Evolutionary conservation across 2,888 invertebrate species (phyloP), one percentile per base, ranked within the genome.

Genomic region (Heteropelma amictum): DNA sequence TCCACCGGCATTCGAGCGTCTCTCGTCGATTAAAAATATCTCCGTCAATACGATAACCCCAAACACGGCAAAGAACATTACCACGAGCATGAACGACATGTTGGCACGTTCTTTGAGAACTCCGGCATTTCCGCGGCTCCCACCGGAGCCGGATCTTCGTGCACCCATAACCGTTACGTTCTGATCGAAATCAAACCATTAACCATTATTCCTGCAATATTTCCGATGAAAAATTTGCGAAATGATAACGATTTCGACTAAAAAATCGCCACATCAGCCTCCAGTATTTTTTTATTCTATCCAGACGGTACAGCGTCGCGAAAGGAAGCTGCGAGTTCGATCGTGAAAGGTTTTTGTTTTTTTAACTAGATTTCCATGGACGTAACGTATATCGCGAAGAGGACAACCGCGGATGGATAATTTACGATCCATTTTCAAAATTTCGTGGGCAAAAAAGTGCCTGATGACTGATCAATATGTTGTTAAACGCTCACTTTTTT

Each of bases 11-110:
- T 89, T 90, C 33, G 91, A 90, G 56, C 92, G 91, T 56, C 92
- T 91, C 77, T 88, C 89, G 87, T 91, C 93, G 79, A 93, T 92
- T 81, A 93, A 90, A 85, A 95, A 92, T 83, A 96, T 94, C 90
- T 97, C 96, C 77, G 96, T 96, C 80, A 97, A 92, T 76, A 97
- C 94, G 85, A 97, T 97, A 83, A 96, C 92, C 51, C 95, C 95
- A 88, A 97, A 97, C 72, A 97, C 94, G 42, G 94, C 95, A 89
- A 97, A 96, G 90, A 97, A 97, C 91, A 96, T 95, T 82, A 97
- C 93, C 78, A 97, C 96, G 88, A 97, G 94, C 90, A 96, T 94
- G 90, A 97, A 96, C 86, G 96, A 96, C 92, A 96, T 94, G 89
- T 95, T 95, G 81, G 96, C 95, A 81, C 96, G 92, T 89, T 96